Evolutionary conservation across 2,797 vertebrate species (phyloP).

Genomic region (Notoglanidium macrostoma): DNA sequence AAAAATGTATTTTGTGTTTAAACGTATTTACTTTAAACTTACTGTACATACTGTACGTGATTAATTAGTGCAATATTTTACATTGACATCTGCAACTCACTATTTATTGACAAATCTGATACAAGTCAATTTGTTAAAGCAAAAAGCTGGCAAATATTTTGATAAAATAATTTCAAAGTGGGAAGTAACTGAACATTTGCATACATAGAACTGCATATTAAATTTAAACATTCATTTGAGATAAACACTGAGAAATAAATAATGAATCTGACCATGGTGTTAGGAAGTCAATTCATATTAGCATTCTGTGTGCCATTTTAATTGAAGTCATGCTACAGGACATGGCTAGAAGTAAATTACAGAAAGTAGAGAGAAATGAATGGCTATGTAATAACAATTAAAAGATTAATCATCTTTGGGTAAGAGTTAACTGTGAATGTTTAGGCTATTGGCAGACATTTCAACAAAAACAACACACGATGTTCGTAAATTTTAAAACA

Average conservation of each 20-base stretch:
- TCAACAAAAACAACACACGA: neutral
- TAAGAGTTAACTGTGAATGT: neutral
- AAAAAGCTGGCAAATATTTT: constrained; percentile 11
- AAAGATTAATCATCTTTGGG: constrained; percentile 16
- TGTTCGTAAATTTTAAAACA: neutral
- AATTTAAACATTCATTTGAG: constrained; percentile 32
- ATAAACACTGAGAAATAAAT: constrained; percentile 31
- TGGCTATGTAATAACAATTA: constrained; percentile 16
- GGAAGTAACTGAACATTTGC: constrained; percentile 23
- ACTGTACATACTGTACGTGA: no score
- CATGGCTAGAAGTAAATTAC: neutral
- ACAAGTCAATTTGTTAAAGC: neutral
- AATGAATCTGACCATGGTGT: constrained; percentile 28
- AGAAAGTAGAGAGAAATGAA: neutral
- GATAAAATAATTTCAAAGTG: constrained; percentile 39
- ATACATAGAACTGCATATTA: constrained; percentile 26
- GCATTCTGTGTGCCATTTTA: constrained; percentile 36
- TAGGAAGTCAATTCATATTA: constrained; percentile 42
- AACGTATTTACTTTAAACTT: neutral
- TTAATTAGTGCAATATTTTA: neutral
- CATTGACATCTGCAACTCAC: neutral
- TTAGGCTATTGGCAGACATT: constrained; percentile 8
- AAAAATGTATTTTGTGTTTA: neutral
- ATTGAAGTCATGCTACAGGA: constrained; percentile 5
- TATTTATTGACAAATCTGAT: constrained; percentile 26